Evolutionary conservation across 1,140 invertebrate genomes (phyloP).

Genomic region (Zaprionus vittiger): DNA sequence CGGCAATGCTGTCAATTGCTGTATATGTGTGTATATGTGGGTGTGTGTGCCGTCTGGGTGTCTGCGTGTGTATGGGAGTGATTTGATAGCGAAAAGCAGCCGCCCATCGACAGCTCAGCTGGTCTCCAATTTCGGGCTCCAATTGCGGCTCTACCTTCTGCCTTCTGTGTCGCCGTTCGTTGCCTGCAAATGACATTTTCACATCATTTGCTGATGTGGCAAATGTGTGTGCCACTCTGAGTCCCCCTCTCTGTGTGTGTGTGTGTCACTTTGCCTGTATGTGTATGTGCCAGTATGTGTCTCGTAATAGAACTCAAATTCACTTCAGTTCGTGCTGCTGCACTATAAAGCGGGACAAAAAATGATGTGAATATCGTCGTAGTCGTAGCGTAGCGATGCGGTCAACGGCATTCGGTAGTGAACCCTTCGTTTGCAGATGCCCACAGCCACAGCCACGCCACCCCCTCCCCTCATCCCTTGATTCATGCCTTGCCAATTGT

Average conservation of each 20-base stretch:
- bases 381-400: conserved; percentile 18
- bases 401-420: conserved; percentile 23
- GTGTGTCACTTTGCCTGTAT: conserved; percentile 2
- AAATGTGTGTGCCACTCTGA: conserved; percentile 60
- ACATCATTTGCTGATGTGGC: conserved; percentile 82
- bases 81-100: conserved; percentile 55
- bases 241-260: conserved; percentile 4
- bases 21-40: conserved; percentile 9
- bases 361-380: conserved; percentile 44
- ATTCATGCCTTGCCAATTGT: not conserved
- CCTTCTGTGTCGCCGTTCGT: conserved; percentile 16
- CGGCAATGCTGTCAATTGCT: conserved; percentile 22
- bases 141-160: conserved; percentile 36
- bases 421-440: not conserved
- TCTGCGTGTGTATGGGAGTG: conserved; percentile 9
- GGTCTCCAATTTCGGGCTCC: conserved; percentile 41
- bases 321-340: conserved; percentile 31
- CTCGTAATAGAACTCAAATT: conserved; percentile 37
- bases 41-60: conserved; percentile 9
- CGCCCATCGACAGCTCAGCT: conserved; percentile 43
- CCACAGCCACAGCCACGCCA: not conserved
- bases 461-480: not conserved
- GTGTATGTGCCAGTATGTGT: not conserved
- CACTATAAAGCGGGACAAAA: conserved; percentile 27
- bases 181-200: conserved; percentile 79